These are phyloP conservation scores for Synergus itoensis DNA, from an alignment of 2,888 invertebrate species.

Conservation along the genomic window DNA sequence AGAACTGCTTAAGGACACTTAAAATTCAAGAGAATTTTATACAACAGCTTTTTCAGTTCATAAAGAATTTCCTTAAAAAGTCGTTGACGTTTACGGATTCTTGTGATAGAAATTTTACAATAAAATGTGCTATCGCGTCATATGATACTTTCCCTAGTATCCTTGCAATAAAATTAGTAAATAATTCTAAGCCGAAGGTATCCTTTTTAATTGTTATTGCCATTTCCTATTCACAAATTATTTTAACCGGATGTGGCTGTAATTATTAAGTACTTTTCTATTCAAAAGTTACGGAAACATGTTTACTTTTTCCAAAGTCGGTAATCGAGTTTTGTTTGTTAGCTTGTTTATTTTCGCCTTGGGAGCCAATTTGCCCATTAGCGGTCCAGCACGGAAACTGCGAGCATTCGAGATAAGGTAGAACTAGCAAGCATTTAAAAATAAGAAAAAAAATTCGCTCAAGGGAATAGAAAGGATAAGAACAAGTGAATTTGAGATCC, in stretches of 20 bases:
- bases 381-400: not conserved
- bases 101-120: not conserved
- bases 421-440: not conserved
- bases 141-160: not conserved
- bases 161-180: not conserved
- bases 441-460: not conserved
- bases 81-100: constrained; percentile 2
- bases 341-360: not conserved
- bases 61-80: constrained; percentile 4
- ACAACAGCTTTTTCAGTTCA: constrained; percentile 3
- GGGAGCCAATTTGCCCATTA: not conserved
- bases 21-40: constrained; percentile 15
- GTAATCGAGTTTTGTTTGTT: not conserved
- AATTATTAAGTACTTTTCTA: not conserved
- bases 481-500: not conserved
- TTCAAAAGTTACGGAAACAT: not conserved
- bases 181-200: not conserved
- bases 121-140: not conserved
- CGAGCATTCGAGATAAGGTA: not conserved
- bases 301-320: not conserved
- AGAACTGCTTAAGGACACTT: constrained; percentile 7
- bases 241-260: not conserved
- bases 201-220: not conserved
- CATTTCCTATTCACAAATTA: not conserved
- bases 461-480: not conserved